Evolutionary conservation across 23 tunicate species (phyloP).

Genomic region (Trididemnum miniatum): DNA sequence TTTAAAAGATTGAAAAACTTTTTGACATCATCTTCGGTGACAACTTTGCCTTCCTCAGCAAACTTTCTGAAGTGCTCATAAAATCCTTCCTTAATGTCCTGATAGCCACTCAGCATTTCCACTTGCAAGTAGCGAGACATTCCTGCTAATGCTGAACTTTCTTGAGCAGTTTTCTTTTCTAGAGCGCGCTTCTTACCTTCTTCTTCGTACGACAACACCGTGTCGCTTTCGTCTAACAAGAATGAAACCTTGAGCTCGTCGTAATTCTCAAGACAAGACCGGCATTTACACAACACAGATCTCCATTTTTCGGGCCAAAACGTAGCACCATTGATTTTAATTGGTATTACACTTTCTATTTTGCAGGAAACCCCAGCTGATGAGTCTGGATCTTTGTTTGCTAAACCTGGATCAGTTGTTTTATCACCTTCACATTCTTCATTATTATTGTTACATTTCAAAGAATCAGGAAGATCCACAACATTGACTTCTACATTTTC

Average conservation of each 20-base stretch:
- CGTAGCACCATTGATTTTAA: conserved; percentile 59
- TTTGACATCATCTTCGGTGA: conserved; percentile 63
- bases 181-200: conserved; percentile 38
- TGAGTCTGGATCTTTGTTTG: background rate
- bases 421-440: background rate
- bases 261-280: conserved; percentile 39
- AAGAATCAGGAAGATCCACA: background rate
- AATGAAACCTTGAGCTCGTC: conserved; percentile 53
- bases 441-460: background rate
- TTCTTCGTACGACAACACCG: conserved; percentile 70
- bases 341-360: conserved; percentile 14
- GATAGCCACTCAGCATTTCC: conserved; percentile 69
- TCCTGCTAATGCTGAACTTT: conserved; percentile 24
- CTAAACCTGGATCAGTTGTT: background rate
- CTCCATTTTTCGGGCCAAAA: conserved; percentile 88
- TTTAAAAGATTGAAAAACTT: conserved; percentile 39
- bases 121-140: conserved; percentile 64
- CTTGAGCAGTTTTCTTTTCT: conserved; percentile 19
- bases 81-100: conserved; percentile 63
- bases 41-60: conserved; percentile 77
- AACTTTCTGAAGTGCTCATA: conserved; percentile 47
- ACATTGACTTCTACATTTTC: conserved; percentile 2
- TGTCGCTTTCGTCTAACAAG: conserved; percentile 55
- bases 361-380: conserved; percentile 6
- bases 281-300: conserved; percentile 64